phyloP scores from a whole-genome alignment of 1,140 invertebrate genomes.

The Drosophila nannoptera region DNA sequence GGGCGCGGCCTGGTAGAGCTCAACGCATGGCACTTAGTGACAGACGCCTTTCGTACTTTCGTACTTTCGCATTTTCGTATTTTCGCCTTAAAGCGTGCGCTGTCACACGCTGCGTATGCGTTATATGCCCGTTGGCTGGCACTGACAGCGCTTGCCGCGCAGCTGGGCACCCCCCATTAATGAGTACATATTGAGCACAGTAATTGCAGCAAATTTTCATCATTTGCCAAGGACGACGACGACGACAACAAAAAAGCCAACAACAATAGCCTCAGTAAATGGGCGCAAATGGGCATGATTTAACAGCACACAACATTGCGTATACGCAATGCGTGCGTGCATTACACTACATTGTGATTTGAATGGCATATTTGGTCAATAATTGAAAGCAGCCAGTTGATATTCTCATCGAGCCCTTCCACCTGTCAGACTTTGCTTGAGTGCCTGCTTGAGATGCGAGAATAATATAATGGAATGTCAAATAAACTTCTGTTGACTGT shows the following conservation, averaged over 20 bases:
- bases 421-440: constrained; percentile 20
- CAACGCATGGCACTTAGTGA: constrained; percentile 38
- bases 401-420: constrained; percentile 4
- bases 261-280: neutral
- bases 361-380: constrained; percentile 25
- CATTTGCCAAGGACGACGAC: neutral
- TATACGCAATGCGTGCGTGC: constrained; percentile 18
- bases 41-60: constrained; percentile 29
- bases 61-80: constrained; percentile 11
- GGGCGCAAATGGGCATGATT: constrained; percentile 16
- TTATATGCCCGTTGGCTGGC: constrained; percentile 30
- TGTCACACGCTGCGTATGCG: constrained; percentile 43
- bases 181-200: constrained; percentile 14
- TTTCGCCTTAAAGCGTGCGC: constrained; percentile 26
- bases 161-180: constrained; percentile 15
- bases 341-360: constrained; percentile 9
- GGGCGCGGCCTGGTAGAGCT: constrained; percentile 5
- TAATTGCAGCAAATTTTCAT: constrained; percentile 32
- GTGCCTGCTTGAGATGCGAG: neutral
- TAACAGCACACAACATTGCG: constrained; percentile 17
- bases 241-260: neutral
- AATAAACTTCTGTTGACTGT: neutral
- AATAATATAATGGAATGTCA: neutral
- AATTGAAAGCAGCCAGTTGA: constrained; percentile 6
- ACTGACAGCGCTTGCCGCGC: constrained; percentile 27